phyloP scores from a whole-genome alignment of 2,113 vertebrate genomes.

The Antechinus stuartii region DNA sequence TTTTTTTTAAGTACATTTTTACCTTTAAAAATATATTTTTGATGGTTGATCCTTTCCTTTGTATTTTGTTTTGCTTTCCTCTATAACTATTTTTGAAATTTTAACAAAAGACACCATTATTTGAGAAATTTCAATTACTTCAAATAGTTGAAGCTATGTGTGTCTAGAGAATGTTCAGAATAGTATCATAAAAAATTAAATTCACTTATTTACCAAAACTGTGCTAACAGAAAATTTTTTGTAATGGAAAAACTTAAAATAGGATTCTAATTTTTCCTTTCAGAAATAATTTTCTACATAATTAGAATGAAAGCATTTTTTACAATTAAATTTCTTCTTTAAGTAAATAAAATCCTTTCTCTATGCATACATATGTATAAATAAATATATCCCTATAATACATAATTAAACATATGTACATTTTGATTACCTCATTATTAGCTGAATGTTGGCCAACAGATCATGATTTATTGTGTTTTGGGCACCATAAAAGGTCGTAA shows the following conservation, averaged over 20 bases:
- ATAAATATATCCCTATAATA: background rate
- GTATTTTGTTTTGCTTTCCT: background rate
- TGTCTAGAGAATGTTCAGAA: background rate
- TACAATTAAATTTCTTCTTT: background rate
- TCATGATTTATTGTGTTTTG: background rate
- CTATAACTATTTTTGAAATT: background rate
- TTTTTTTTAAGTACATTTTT: background rate
- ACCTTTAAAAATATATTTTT: background rate
- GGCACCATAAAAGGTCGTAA: background rate
- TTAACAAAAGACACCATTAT: background rate
- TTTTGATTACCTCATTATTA: background rate
- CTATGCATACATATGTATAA: background rate
- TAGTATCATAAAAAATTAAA: background rate
- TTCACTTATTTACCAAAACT: background rate
- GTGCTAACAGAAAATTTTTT: background rate
- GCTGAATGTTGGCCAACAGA: background rate
- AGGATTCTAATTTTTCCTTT: background rate
- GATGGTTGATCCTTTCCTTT: background rate
- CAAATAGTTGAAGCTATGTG: background rate
- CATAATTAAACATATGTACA: background rate
- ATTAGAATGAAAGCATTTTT: background rate
- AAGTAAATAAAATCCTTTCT: background rate
- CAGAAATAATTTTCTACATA: background rate
- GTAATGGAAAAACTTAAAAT: background rate
- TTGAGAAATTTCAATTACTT: background rate